Conservation (phyloP, 2,797 vertebrate genomes). For the Novumbra hubbsi region DNA sequence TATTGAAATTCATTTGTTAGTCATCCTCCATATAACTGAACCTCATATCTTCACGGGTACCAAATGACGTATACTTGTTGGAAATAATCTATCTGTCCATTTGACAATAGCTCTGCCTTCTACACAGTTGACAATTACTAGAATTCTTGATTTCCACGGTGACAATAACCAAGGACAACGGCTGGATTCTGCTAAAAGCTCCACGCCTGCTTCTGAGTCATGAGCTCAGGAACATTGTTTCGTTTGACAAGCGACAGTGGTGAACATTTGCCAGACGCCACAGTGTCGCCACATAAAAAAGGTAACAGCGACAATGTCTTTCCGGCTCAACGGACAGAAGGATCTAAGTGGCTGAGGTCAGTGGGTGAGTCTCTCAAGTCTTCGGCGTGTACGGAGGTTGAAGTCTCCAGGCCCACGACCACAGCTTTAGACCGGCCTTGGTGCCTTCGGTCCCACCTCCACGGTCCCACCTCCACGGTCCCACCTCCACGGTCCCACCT, state of each 20-base stretch:
- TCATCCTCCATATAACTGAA: constrained; percentile 45
- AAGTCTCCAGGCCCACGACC: background rate
- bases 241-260: background rate
- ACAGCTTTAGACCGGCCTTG: no score
- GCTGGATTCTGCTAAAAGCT: background rate
- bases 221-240: background rate
- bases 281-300: background rate
- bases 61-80: constrained; percentile 37
- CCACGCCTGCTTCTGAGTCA: background rate
- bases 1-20: constrained; percentile 51
- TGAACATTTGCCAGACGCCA: background rate
- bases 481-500: no score
- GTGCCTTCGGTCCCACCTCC: no score
- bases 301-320: background rate
- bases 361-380: background rate
- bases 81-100: background rate
- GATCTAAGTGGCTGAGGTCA: background rate
- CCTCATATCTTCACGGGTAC: constrained; percentile 11
- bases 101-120: background rate
- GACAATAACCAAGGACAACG: background rate
- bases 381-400: background rate
- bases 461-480: background rate
- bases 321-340: background rate
- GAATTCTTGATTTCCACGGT: background rate
- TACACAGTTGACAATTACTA: background rate